Evolutionary conservation across 2,888 invertebrate genomes (phyloP).

Genomic region (Parnassius smintheus): DNA sequence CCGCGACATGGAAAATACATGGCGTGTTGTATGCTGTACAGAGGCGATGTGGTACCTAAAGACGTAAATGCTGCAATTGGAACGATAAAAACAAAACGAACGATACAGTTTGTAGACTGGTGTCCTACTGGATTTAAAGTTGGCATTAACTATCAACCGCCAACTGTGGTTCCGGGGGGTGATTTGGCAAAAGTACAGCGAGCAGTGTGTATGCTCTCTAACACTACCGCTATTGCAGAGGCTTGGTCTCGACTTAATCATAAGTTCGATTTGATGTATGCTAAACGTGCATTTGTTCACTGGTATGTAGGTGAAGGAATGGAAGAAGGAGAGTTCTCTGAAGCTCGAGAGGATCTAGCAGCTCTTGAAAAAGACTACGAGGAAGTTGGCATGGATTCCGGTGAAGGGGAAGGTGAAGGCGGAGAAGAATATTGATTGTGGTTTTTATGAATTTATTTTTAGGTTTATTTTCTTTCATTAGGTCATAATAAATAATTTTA

Average conservation of each 20-base stretch:
- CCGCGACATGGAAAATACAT: constrained; percentile 95
- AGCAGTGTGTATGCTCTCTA: constrained; percentile 97
- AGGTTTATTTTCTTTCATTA: constrained; percentile 38
- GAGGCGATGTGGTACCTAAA: constrained; percentile 96
- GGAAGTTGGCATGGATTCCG: constrained; percentile 92
- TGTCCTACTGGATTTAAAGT: constrained; percentile 90
- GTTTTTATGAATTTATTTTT: constrained; percentile 43
- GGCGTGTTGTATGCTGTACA: constrained; percentile 97
- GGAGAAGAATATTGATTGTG: constrained; percentile 87
- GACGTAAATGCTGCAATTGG: constrained; percentile 96
- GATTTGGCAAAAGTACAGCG: constrained; percentile 94
- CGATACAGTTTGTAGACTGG: constrained; percentile 97
- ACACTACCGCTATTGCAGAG: constrained; percentile 98
- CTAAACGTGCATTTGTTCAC: constrained; percentile 97
- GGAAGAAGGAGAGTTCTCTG: constrained; percentile 93
- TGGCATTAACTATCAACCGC: constrained; percentile 93
- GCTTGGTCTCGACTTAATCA: constrained; percentile 98
- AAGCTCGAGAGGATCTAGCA: constrained; percentile 83
- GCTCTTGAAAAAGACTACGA: constrained; percentile 92
- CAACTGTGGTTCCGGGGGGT: constrained; percentile 94
- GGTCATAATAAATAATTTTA: constrained; percentile 17
- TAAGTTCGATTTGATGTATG: constrained; percentile 97
- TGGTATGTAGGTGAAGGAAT: constrained; percentile 95
- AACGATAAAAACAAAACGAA: constrained; percentile 95
- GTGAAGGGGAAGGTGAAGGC: constrained; percentile 89